phyloP scores from a whole-genome alignment of 2,888 invertebrate genomes.

The Nysson spinosus region DNA sequence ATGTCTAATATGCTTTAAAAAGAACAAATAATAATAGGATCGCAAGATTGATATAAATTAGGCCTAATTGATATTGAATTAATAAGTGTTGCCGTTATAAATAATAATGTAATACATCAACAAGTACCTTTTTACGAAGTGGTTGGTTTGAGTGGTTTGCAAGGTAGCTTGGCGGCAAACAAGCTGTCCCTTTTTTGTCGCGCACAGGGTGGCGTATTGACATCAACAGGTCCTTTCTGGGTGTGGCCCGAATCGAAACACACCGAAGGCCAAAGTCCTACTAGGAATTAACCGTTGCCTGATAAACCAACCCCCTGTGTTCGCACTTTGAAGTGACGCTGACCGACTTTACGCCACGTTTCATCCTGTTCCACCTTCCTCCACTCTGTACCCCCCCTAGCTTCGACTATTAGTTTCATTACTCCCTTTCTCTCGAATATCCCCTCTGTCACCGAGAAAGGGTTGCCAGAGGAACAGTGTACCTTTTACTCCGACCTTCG shows the following conservation, averaged over 20 bases:
- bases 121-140: too few relatives aligned
- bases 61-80: too few relatives aligned
- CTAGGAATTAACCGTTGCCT: slow-evolving; percentile 46
- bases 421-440: slow-evolving; percentile 43
- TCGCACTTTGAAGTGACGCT: slow-evolving; percentile 50
- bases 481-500: slow-evolving; percentile 10
- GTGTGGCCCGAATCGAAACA: slow-evolving; percentile 48
- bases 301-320: slow-evolving; percentile 47
- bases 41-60: too few relatives aligned
- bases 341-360: slow-evolving; percentile 57
- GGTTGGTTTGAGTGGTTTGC: too few relatives aligned
- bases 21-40: too few relatives aligned
- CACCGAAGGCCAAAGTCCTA: slow-evolving; percentile 45
- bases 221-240: slow-evolving; percentile 52
- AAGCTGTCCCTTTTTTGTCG: background rate
- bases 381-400: too few relatives aligned
- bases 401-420: slow-evolving; percentile 54
- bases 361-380: slow-evolving; percentile 36
- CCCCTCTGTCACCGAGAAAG: slow-evolving; percentile 12
- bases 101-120: too few relatives aligned
- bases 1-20: too few relatives aligned
- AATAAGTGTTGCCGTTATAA: too few relatives aligned
- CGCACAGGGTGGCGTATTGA: slow-evolving; percentile 44
- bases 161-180: background rate
- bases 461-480: slow-evolving; percentile 7